These are phyloP conservation scores for Mionectes macconnelli DNA, from an alignment of 2,113 vertebrate species.

Conservation along the genomic window DNA sequence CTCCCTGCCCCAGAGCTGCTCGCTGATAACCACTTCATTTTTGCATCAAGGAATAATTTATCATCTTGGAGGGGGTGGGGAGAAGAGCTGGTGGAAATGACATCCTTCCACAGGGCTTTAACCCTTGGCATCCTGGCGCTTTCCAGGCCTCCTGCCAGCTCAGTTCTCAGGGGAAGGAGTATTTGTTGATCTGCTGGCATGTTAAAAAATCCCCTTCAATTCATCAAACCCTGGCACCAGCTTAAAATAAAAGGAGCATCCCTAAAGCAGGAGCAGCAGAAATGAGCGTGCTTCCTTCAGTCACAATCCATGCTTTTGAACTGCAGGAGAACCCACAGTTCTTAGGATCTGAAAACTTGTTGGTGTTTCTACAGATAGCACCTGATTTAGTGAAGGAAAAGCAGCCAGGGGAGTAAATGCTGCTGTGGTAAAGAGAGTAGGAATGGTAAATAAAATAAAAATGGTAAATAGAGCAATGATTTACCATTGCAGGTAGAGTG, in stretches of 20 bases:
- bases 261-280: not conserved
- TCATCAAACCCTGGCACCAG: not conserved
- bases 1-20: not conserved
- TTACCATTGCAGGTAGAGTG: not conserved
- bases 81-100: conserved; percentile 12
- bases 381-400: not conserved
- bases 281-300: rapidly evolving
- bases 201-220: not conserved
- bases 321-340: not conserved
- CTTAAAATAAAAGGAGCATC: not conserved
- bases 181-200: not conserved
- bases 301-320: rapidly evolving
- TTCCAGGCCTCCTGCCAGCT: conserved; percentile 16
- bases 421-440: not conserved
- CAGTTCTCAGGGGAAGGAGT: not conserved
- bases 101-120: conserved; percentile 51
- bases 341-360: rapidly evolving
- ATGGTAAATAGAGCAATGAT: not conserved
- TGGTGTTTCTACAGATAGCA: not conserved
- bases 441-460: not conserved
- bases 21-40: conserved; percentile 2
- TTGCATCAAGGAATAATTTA: not conserved
- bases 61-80: conserved; percentile 27
- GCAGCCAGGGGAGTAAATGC: not conserved
- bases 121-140: conserved; percentile 15